phyloP scores from a whole-genome alignment of 2,113 vertebrate species.

The Syngnathoides biaculeatus region DNA sequence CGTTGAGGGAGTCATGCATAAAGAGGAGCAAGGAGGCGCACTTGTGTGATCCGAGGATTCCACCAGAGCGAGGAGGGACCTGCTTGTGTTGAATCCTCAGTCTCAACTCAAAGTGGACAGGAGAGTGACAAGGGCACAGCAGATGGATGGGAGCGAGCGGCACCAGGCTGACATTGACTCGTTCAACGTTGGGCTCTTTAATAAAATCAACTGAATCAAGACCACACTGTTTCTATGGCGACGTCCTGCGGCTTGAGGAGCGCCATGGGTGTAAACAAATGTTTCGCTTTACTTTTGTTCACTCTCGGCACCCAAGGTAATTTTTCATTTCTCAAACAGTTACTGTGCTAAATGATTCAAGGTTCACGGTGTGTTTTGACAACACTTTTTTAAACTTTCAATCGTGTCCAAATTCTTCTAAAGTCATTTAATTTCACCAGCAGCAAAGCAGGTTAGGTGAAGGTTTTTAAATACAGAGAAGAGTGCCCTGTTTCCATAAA shows the following conservation, averaged over 20 bases:
- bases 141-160: constrained; percentile 8
- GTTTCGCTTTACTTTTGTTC: constrained; percentile 50
- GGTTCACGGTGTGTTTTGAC: background rate
- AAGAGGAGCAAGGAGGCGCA: constrained; percentile 41
- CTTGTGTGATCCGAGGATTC: constrained; percentile 54
- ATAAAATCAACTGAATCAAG: constrained; percentile 8
- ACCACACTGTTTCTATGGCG: constrained; percentile 2
- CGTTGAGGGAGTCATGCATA: constrained; percentile 51
- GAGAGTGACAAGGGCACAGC: constrained; percentile 22
- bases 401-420: background rate
- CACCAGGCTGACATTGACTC: constrained; percentile 28
- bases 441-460: constrained; percentile 4
- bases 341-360: background rate
- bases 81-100: constrained; percentile 31
- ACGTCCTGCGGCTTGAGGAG: background rate
- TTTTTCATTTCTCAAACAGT: constrained; percentile 6
- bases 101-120: constrained; percentile 10
- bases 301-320: constrained; percentile 55
- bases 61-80: constrained; percentile 39
- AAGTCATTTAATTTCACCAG: background rate
- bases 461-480: background rate
- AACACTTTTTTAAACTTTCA: background rate
- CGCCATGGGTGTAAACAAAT: constrained; percentile 53
- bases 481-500: background rate
- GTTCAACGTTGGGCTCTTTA: constrained; percentile 29